Base-by-base conservation (phyloP, 35 echinoderm and acorn worm genomes). In the Stichopus chloronotus region DNA sequence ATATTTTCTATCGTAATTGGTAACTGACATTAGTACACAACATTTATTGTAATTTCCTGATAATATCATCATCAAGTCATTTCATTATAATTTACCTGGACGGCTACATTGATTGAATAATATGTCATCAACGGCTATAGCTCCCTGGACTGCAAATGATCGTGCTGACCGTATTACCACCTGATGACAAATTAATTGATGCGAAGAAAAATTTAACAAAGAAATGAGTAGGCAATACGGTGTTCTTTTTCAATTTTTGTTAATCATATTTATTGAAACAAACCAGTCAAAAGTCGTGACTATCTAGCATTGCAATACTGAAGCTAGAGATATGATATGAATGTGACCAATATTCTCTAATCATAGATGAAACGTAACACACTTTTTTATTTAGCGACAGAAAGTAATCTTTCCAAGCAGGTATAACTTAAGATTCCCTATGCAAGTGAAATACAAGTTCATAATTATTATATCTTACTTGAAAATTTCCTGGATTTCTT, bases 91-190 rank as follows among this genome's bases (percentile, higher is more conserved):
- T 43, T 43, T 43, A 43, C 30, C 30, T 43, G 30, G 30, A 0
- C 30, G 30, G 30, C 3, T 43, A 43, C 30, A 43, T 43, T 43
- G 30, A 43, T 43, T 43, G 30, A 43, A 43, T 3, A 43, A 43
- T 43, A 43, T 43, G 30, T 43, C 30, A 43, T 43, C 30, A 43
- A 43, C 30, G 30, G 30, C 30, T 43, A 43, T 43, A n/a, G 65
- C 65, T 71, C 65, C 65, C n/a, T 71, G 65, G n/a, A 71, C 65
- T 71, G 65, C 65, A 71, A 71, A 71, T 2, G 65, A 71, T 71
- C 65, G 1, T 2, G 65, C 11, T 11, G 65, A 71, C 4, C 65
- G 11, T 11, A 71, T 71, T 2, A n/a, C 1, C 2, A 71, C 65
- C 65, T 71, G 65, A 43, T 43, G 30, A 43, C n/a, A 71, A 71